Evolutionary conservation across 2,797 vertebrate genomes (phyloP).

Genomic region (Oreochromis mossambicus): DNA sequence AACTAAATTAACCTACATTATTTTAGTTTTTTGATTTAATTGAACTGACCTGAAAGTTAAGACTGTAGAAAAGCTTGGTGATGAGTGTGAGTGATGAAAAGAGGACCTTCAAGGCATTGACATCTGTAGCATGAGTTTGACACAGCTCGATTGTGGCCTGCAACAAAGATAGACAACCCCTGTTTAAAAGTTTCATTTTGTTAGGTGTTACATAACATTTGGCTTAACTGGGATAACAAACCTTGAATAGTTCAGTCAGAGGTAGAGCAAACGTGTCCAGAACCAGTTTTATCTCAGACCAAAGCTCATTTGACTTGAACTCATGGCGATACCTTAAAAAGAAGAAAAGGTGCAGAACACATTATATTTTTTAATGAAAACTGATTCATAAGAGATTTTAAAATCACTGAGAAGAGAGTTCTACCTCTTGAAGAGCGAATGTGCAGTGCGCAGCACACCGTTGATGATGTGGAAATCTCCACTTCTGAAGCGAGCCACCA

Average conservation of each 20-base stretch:
- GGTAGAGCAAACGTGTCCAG: slow-evolving; percentile 95
- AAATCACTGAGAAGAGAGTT: neutral
- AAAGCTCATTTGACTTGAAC: slow-evolving; percentile 98
- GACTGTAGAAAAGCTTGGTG: slow-evolving; percentile 97
- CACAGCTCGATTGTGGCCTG: slow-evolving; percentile 98
- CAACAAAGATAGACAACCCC: slow-evolving; percentile 1
- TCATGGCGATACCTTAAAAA: slow-evolving; percentile 91
- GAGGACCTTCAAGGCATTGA: slow-evolving; percentile 92
- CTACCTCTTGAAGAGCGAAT: slow-evolving; percentile 97
- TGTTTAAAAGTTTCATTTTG: neutral
- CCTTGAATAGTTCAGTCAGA: slow-evolving; percentile 96
- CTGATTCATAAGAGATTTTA: neutral
- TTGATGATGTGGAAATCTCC: slow-evolving; percentile 99
- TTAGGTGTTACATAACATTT: neutral
- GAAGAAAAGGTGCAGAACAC: neutral
- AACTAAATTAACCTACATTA: neutral
- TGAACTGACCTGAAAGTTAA: slow-evolving; percentile 93
- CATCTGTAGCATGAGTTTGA: slow-evolving; percentile 90
- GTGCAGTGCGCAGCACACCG: slow-evolving; percentile 93
- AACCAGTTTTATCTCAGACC: slow-evolving; percentile 97
- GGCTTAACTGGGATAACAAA: slow-evolving; percentile 45
- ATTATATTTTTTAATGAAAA: neutral
- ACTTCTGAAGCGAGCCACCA: slow-evolving; percentile 96
- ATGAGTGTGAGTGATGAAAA: slow-evolving; percentile 97
- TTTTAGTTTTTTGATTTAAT: neutral